Base-by-base conservation (phyloP, 1,140 invertebrate genomes). In the Dysdera silvatica region DNA sequence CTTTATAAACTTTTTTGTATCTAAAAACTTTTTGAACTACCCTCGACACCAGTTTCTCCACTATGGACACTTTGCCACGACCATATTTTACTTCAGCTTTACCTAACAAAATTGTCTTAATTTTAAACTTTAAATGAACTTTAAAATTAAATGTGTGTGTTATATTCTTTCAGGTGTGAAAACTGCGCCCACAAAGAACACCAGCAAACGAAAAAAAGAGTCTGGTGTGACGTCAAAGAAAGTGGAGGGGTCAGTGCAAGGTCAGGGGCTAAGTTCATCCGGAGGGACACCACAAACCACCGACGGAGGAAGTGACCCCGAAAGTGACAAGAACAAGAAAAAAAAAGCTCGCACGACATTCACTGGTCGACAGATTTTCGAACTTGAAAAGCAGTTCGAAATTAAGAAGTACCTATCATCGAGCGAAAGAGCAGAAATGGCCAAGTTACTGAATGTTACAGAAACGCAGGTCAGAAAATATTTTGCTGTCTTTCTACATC, bases 271-370 rank as follows among this genome's bases (percentile, higher is more conserved):
- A n/a, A 18, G 54, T 40, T 29, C 62, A 23, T 7, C 40, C n/a
- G n/a, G 14, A 18, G 20, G 33, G 18, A 14, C 24, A 12, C 18
- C 47, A 51, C n/a, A n/a, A n/a, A n/a, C n/a, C n/a, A n/a, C n/a
- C n/a, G 54, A 37, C n/a, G 31, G 31, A 8, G 23, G 35, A 37
- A 65, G 57, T 35, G 57, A 65, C n/a, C 57, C 63, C 3, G 51
- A 57, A 31, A 58, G 61, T 31, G 65, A 66, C 70, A 48, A 75
- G 73, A 60, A 66, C 73, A 66, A 72, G 72, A 88, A 94, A 79
- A 95, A 95, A 79, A 96, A 96, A 74, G 91, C 92, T 0, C 79
- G 93, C 65, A 96, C 93, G n/a, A 95, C 92, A 1, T 96, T 96
- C 79, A 95, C 92, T 0, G 93, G 92, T 2, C 76, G 91, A 57